phyloP scores from a whole-genome alignment of 1,140 invertebrate species.

The Drosophila saltans region DNA sequence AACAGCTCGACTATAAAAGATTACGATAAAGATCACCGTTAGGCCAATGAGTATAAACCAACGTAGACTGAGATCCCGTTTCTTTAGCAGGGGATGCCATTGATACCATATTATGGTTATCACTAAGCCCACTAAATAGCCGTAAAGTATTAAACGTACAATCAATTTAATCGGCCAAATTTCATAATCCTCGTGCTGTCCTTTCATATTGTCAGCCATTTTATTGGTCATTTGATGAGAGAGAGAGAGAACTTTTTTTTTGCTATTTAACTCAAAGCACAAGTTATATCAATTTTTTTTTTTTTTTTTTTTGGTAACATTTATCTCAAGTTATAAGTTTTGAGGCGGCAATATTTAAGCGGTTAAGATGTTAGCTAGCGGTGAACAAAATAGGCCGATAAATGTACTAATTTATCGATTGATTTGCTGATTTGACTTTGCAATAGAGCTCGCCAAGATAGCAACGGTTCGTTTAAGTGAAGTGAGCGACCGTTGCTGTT shows the following conservation, averaged over 20 bases:
- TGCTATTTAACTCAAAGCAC: slow-evolving; percentile 2
- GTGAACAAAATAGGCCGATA: too few relatives aligned
- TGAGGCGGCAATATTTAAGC: too few relatives aligned
- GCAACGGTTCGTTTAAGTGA: too few relatives aligned
- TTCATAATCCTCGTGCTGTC: background rate
- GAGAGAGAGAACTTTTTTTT: background rate
- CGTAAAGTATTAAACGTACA: slow-evolving; percentile 25
- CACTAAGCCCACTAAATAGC: slow-evolving; percentile 40
- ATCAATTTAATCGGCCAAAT: slow-evolving; percentile 44
- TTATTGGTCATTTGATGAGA: background rate
- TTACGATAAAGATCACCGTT: slow-evolving; percentile 2
- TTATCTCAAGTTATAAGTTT: too few relatives aligned
- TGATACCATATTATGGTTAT: slow-evolving; percentile 38
- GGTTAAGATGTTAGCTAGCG: too few relatives aligned
- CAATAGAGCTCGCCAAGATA: too few relatives aligned
- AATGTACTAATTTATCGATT: too few relatives aligned
- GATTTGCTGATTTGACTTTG: too few relatives aligned
- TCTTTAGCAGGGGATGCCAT: slow-evolving; percentile 31
- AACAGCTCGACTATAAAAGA: slow-evolving; percentile 37
- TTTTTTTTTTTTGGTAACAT: background rate
- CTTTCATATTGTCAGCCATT: background rate
- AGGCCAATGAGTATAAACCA: slow-evolving; percentile 28
- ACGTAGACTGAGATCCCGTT: slow-evolving; percentile 21
- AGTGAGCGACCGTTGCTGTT: too few relatives aligned
- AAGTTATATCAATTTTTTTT: background rate